Conservation (phyloP, 1,140 invertebrate genomes). For the Cotesia glomerata region DNA sequence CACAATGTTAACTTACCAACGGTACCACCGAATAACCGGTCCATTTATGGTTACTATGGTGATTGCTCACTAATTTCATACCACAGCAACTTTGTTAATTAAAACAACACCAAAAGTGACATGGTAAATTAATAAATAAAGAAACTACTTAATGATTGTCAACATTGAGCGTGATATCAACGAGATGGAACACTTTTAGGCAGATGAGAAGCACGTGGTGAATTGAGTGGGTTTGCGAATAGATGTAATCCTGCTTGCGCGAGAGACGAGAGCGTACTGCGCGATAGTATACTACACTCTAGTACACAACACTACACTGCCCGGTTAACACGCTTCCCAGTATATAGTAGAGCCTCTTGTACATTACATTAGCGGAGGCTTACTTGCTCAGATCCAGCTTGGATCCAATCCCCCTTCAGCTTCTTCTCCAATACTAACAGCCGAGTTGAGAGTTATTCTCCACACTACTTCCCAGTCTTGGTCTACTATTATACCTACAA, state of each 20-base stretch:
- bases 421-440: no score
- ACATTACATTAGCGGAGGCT: no score
- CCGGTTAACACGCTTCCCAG: constrained; percentile 52
- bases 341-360: constrained; percentile 8
- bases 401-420: no score
- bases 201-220: constrained; percentile 47
- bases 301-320: neutral
- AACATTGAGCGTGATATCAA: no score
- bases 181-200: no score
- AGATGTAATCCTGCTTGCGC: constrained; percentile 56
- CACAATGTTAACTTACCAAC: neutral
- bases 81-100: neutral
- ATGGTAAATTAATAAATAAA: no score
- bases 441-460: no score
- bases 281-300: constrained; percentile 28
- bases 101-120: neutral
- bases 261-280: constrained; percentile 55
- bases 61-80: neutral
- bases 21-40: constrained; percentile 1
- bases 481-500: no score
- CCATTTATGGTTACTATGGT: constrained; percentile 20
- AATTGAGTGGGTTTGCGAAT: constrained; percentile 39
- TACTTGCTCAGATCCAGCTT: no score
- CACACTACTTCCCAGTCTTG: no score
- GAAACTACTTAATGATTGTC: neutral